Base-by-base conservation (phyloP, 2,888 invertebrate species). In the Chymomyza amoena region DNA sequence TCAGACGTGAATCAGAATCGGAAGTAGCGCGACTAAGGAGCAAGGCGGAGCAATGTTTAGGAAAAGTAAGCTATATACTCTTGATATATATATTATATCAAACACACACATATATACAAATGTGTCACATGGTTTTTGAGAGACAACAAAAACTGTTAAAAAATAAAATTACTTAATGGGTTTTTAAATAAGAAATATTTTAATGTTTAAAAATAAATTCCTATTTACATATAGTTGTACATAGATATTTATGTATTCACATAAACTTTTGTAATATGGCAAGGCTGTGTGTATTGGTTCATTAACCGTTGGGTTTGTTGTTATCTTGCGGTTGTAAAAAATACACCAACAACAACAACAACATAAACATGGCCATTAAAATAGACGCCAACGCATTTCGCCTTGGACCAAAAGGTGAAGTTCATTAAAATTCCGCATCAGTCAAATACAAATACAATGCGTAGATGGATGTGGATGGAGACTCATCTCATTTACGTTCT, bases 371-470 rank as follows among this genome's bases (percentile, higher is more conserved):
- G 1, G 28, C 2, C 36, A 25, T 16, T 36, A 20, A n/a, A 13
- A 45, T 59, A 45, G 57, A 65, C 52, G 50, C 60, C 25, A 60
- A 70, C 45, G 65, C 45, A 54, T 54, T 18, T 13, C 32, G 69
- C 68, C 68, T 69, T 68, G 61, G 52, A 50, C 59, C 61, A 68
- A 71, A 86, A 85, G 88, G 85, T 88, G 77, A 88, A 86, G 85
- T 84, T 86, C 88, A 86, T 86, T 88, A 67, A 81, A 86, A 86
- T 86, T 80, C 81, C 84, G 13, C 10, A 45, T 45, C 39, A 45
- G 6, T 45, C 39, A 45, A 45, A 45, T 32, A 32, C 39, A 45
- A 45, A 45, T 13, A 45, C 39, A 45, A 45, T 45, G 39, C 5
- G 39, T 45, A 13, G 13, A 45, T 45, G 2, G 39, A 13, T 39